Conservation (phyloP, 23 tunicate species). For the Ascidia mentula region DNA sequence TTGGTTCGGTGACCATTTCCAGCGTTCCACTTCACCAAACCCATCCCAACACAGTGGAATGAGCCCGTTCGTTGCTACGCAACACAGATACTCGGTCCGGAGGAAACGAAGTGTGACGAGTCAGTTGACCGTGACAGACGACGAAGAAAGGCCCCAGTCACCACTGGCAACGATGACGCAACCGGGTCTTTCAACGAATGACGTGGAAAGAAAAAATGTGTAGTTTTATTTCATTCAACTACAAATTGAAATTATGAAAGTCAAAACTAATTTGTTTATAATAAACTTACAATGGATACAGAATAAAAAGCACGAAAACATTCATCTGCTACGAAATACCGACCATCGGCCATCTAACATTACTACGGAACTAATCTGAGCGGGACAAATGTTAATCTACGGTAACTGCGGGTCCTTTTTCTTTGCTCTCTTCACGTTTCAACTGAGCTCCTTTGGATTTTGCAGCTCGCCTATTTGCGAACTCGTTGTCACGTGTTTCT, state of each 20-base stretch:
- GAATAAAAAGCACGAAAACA: too few relatives aligned
- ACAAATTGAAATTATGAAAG: too few relatives aligned
- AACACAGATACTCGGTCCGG: constrained; percentile 50
- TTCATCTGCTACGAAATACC: too few relatives aligned
- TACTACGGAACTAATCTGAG: too few relatives aligned
- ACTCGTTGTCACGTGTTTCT: not conserved
- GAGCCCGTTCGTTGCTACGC: constrained; percentile 40
- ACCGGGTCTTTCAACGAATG: too few relatives aligned
- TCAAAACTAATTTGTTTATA: too few relatives aligned
- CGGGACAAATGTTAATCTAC: not conserved
- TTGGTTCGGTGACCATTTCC: too few relatives aligned
- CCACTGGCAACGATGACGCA: constrained; percentile 17
- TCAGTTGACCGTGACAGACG: constrained; percentile 36
- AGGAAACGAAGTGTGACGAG: constrained; percentile 40
- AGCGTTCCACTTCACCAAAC: constrained; percentile 54
- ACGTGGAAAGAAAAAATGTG: too few relatives aligned
- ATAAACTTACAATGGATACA: too few relatives aligned
- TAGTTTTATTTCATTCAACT: too few relatives aligned
- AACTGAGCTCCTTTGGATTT: not conserved
- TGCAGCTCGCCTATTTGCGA: not conserved
- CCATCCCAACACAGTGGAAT: constrained; percentile 60
- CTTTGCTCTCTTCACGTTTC: too few relatives aligned
- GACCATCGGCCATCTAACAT: too few relatives aligned
- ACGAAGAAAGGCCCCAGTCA: constrained; percentile 30
- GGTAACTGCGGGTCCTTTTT: constrained; percentile 14